Conservation (phyloP, 2,888 invertebrate genomes). For the Patella depressa region DNA sequence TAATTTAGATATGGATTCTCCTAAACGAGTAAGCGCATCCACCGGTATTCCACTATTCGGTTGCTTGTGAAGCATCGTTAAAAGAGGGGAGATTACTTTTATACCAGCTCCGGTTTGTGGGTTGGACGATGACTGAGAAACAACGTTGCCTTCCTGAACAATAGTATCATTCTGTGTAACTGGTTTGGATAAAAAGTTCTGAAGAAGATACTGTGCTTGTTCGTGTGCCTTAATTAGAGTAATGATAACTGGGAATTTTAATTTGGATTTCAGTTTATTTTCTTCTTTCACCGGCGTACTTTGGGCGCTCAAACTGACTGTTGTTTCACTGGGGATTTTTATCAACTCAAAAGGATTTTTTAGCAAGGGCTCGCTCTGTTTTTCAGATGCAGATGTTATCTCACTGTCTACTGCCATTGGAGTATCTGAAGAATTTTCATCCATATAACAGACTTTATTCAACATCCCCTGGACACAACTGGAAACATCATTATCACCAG, state of each 20-base stretch:
- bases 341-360: too few relatives aligned
- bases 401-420: too few relatives aligned
- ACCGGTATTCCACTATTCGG: slow-evolving; percentile 9
- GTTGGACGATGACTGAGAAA: neutral
- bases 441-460: neutral
- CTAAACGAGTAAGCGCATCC: slow-evolving; percentile 32
- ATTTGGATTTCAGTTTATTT: slow-evolving; percentile 21
- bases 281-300: slow-evolving; percentile 20
- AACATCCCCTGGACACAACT: neutral
- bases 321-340: neutral
- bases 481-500: neutral
- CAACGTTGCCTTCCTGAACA: neutral
- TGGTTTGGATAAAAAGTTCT: slow-evolving; percentile 30
- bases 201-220: slow-evolving; percentile 49
- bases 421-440: too few relatives aligned
- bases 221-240: slow-evolving; percentile 54
- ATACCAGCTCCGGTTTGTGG: slow-evolving; percentile 16
- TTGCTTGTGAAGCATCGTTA: slow-evolving; percentile 5
- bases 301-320: neutral
- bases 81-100: slow-evolving; percentile 1
- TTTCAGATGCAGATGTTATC: too few relatives aligned
- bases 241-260: slow-evolving; percentile 45
- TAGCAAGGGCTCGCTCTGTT: too few relatives aligned
- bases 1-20: slow-evolving; percentile 46
- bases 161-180: slow-evolving; percentile 11